Evolutionary conservation across 23 tunicate genomes (phyloP), one percentile per base, ranked within the genome.

Genomic region (Halocynthia aurantium): DNA sequence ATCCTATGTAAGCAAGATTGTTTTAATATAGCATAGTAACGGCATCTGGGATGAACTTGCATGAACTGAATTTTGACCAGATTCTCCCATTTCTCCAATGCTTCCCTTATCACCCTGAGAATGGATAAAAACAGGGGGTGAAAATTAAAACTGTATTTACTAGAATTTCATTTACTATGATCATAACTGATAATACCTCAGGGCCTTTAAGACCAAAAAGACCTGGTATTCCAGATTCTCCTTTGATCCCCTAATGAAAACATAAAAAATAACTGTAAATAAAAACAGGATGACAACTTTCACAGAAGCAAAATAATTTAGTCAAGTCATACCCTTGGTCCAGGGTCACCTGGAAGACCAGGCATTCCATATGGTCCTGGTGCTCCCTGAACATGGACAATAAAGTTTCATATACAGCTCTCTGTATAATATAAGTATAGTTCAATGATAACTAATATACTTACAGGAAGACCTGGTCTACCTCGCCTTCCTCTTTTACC

Each of bases 361-460:
- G 70, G 70, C 70, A 65, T 65, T 65, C 70, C 70, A 15, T 65
- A 65, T 8, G 70, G 17, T 65, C 70, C 70, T 9, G 22, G 6
- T 49, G 5, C 5, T 10, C 70, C 70, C 70, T 65, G 13, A 15
- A 65, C 22, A 65, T 20, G 17, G 2, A 65, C 18, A 11, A 15
- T 20, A 65, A 65, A 65, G 9, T 8, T 65, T 9, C 6, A 9
- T 31, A 31, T 31, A 31, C 4, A 31, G 1, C 44, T 31, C 44
- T 31, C 44, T 31, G 44, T 31, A 0, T 31, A 31, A 0, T 31
- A 31, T 31, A 31, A 0, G 44, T 31, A 31, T 31, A 31, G 4
- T 31, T 31, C 4, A 31, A 31, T 31, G 1, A 31, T 31, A 31
- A 31, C 4, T 2, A 13, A 58, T 15, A 65, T 20, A 15, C 70